phyloP scores from a whole-genome alignment of 2,888 invertebrate genomes.

The Platycnemis pennipes region DNA sequence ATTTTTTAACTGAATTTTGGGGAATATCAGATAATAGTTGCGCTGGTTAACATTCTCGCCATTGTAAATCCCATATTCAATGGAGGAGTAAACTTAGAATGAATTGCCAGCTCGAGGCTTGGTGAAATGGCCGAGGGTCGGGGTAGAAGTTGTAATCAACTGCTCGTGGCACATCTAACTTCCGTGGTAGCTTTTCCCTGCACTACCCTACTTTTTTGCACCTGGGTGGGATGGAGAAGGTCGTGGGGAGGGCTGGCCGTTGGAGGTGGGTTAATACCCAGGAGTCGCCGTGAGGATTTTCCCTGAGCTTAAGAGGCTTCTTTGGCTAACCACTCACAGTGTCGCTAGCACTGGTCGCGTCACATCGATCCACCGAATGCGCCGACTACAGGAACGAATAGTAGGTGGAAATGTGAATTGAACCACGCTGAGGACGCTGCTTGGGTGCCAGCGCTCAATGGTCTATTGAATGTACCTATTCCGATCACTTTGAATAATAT shows the following conservation, averaged over 20 bases:
- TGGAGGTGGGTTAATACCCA: slow-evolving; percentile 31
- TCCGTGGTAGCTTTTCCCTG: neutral
- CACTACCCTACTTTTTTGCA: neutral
- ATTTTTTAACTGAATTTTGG: too few relatives aligned
- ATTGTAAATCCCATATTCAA: too few relatives aligned
- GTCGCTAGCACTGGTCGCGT: slow-evolving; percentile 57
- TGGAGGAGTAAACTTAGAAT: too few relatives aligned
- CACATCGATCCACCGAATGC: slow-evolving; percentile 26
- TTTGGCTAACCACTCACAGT: slow-evolving; percentile 53
- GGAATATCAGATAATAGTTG: too few relatives aligned
- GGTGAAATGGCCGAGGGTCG: too few relatives aligned
- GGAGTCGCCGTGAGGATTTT: slow-evolving; percentile 39
- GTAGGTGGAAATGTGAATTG: neutral
- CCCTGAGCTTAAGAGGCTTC: slow-evolving; percentile 57
- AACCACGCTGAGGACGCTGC: neutral
- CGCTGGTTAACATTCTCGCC: too few relatives aligned
- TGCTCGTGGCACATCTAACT: neutral
- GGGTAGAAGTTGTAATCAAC: neutral
- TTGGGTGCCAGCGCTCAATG: too few relatives aligned
- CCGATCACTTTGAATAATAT: too few relatives aligned
- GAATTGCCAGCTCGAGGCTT: too few relatives aligned
- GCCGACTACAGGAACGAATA: neutral
- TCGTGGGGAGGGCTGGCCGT: neutral
- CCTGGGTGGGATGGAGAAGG: neutral
- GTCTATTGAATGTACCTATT: too few relatives aligned